Evolutionary conservation across 2,113 vertebrate species (phyloP), one percentile per base, ranked within the genome.

Genomic region (Anas platyrhynchos): DNA sequence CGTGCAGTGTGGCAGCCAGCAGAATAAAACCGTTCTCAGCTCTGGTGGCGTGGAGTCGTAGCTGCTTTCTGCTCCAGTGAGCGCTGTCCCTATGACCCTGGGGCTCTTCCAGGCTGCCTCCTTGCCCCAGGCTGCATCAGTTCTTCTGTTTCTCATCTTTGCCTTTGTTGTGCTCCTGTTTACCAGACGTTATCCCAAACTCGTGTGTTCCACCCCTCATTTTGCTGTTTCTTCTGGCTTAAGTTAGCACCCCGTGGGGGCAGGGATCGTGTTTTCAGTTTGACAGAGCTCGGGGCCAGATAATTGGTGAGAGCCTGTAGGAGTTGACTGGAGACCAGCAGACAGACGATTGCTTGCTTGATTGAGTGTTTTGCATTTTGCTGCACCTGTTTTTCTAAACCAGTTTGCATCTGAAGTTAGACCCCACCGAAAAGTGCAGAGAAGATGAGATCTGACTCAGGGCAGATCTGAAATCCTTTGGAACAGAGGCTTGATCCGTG

Each of bases 351-450:
- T 86, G 92, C 94, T 80, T 88, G 94, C 50, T 77, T 96, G 79
- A 46, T 34, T 89, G 80, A 81, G 62, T 63, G 71, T 29, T 94
- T 96, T 94, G 94, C 96, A 94, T 97, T 77, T 93, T 65, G 54
- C 54, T 54, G 91, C 96, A 95, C 87, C 95, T 96, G 95, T 2
- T 77, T 67, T 86, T 76, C 66, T 58, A 38, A 91, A 72, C 32
- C 1, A 1, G 29, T 75, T 94, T 75, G 71, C 8, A 2, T 73
- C 79, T 79, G 75, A 82, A 62, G 55, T 58, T 72, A 83, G 55
- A 77, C 50, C 59, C 73, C 58, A 7, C 44, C 41, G 50, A 74
- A 89, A 77, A 2, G 7, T 2, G 0, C 22, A 52, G 62, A 78
- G 54, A 26, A 12, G 66, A 43, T 79, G 5, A 85, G 56, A 36